phyloP scores from a whole-genome alignment of 1,140 invertebrate genomes.

The Plectus sambesii region DNA sequence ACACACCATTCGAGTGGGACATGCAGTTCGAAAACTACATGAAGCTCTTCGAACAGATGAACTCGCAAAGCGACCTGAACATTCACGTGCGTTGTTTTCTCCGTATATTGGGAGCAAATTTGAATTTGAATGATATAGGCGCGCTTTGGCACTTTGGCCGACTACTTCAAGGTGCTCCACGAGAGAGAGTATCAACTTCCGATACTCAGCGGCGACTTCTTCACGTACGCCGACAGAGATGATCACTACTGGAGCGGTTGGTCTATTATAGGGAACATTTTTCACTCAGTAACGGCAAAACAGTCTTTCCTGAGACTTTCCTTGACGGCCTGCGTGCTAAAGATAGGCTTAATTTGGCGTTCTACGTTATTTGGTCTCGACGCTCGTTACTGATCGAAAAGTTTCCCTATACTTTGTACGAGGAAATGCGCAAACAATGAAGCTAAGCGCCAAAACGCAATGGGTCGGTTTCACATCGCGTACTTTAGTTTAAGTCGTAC shows the following conservation, averaged over 20 bases:
- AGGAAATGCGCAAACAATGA: too few relatives aligned
- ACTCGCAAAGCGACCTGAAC: constrained; percentile 64
- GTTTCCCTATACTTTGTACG: too few relatives aligned
- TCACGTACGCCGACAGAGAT: constrained; percentile 89
- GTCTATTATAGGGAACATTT: too few relatives aligned
- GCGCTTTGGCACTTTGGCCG: constrained; percentile 79
- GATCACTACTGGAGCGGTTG: constrained; percentile 87
- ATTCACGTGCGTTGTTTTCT: constrained; percentile 58
- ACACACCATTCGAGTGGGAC: constrained; percentile 78
- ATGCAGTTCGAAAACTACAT: constrained; percentile 82
- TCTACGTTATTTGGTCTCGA: too few relatives aligned
- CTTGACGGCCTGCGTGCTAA: too few relatives aligned
- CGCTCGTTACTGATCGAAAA: too few relatives aligned
- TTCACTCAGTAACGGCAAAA: too few relatives aligned
- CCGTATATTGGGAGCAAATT: neutral
- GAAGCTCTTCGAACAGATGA: constrained; percentile 83
- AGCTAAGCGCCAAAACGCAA: too few relatives aligned
- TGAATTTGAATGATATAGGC: constrained; percentile 47
- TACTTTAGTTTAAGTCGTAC: too few relatives aligned
- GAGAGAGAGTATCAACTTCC: constrained; percentile 56
- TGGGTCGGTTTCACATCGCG: too few relatives aligned
- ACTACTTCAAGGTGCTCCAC: constrained; percentile 77
- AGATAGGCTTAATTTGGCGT: too few relatives aligned
- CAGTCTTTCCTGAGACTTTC: too few relatives aligned
- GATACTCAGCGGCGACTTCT: constrained; percentile 83